Percentiles rank a stretch among this genome's conserved stretches.
Conservation (phyloP, 1,140 invertebrate genomes). For the Drosophila pseudoananassae region DNA sequence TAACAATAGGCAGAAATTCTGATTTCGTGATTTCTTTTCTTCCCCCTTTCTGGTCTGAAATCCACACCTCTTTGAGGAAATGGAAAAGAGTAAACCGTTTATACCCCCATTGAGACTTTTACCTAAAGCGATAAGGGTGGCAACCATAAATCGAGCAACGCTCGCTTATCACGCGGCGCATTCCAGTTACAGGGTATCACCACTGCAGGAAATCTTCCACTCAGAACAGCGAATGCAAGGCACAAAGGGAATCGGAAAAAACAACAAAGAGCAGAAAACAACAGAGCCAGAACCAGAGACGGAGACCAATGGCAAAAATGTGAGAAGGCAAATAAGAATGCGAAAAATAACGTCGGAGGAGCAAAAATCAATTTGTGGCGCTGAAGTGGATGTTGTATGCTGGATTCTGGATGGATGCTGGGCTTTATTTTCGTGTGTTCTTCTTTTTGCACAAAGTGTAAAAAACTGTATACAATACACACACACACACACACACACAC, state of each 20-base stretch:
- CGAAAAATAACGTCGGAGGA: slow-evolving; percentile 53
- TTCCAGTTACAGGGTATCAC: slow-evolving; percentile 21
- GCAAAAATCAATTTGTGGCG: slow-evolving; percentile 74
- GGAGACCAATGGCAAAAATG: slow-evolving; percentile 48
- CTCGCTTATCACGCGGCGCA: slow-evolving; percentile 6
- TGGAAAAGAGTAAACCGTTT: slow-evolving; percentile 6
- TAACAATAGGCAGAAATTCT: background rate
- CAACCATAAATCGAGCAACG: background rate
- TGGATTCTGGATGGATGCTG: slow-evolving; percentile 44
- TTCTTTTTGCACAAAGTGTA: slow-evolving; percentile 48
- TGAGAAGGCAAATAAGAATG: slow-evolving; percentile 75
- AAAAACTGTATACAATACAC: slow-evolving; percentile 68
- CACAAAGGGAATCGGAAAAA: slow-evolving; percentile 70
- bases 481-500: slow-evolving; percentile 25
- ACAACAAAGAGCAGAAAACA: slow-evolving; percentile 73
- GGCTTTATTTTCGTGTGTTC: slow-evolving; percentile 27
- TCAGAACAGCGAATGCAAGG: slow-evolving; percentile 59
- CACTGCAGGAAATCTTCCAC: slow-evolving; percentile 1
- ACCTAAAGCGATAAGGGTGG: slow-evolving; percentile 16
- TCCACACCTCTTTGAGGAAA: slow-evolving; percentile 7
- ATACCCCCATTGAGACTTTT: background rate
- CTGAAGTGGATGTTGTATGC: slow-evolving; percentile 48
- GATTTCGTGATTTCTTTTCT: background rate
- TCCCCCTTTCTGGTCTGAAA: background rate
- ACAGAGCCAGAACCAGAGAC: slow-evolving; percentile 6